phyloP scores from a whole-genome alignment of 2,888 invertebrate species.

The Apodemia duryi region DNA sequence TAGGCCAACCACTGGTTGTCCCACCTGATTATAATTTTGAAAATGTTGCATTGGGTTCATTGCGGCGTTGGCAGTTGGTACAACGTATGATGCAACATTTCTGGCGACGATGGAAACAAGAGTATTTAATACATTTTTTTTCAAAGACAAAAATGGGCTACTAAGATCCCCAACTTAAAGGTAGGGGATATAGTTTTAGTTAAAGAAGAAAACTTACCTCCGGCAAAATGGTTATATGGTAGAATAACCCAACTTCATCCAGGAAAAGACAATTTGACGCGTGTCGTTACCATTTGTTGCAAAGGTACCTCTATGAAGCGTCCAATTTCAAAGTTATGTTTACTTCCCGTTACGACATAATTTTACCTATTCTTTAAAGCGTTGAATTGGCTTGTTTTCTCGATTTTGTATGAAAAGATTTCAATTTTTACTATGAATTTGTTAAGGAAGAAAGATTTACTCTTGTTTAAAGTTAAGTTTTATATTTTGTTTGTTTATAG shows the following conservation, averaged over 20 bases:
- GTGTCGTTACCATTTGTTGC: background rate
- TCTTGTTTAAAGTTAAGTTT: too few relatives aligned
- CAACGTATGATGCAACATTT: conserved; percentile 13
- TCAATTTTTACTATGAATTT: too few relatives aligned
- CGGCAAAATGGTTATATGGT: conserved; percentile 3
- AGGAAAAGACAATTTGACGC: too few relatives aligned
- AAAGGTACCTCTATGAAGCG: background rate
- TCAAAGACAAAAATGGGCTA: background rate
- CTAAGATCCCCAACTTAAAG: background rate
- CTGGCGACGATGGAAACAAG: background rate
- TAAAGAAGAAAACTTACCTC: background rate
- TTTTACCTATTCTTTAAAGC: too few relatives aligned
- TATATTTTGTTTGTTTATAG: too few relatives aligned
- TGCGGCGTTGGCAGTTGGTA: background rate
- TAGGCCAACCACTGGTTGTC: too few relatives aligned
- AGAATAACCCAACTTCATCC: background rate
- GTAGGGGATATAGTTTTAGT: background rate
- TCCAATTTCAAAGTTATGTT: too few relatives aligned
- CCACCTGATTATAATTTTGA: background rate
- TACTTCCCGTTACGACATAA: too few relatives aligned
- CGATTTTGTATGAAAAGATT: too few relatives aligned
- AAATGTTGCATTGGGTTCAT: too few relatives aligned
- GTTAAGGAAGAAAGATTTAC: too few relatives aligned
- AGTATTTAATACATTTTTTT: background rate
- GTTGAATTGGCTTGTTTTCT: too few relatives aligned